These are phyloP conservation scores for Murina feae DNA, from an alignment of 2,113 vertebrate species.

Conservation along the genomic window DNA sequence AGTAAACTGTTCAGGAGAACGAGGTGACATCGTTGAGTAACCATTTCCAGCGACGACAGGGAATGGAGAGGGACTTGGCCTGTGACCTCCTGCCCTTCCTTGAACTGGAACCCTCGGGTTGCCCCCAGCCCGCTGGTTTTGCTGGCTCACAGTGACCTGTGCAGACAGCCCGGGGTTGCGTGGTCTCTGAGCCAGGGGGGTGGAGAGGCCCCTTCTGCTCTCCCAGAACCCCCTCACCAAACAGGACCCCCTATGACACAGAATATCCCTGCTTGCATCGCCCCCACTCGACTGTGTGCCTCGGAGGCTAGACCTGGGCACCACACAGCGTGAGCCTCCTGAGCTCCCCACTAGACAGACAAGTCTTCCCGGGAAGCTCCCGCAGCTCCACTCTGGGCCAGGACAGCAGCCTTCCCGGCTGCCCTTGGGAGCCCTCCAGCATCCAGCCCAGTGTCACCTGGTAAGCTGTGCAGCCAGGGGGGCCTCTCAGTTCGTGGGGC, in stretches of 20 bases:
- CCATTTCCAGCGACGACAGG: neutral
- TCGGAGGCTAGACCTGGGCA: neutral
- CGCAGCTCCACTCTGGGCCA: neutral
- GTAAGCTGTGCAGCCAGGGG: neutral
- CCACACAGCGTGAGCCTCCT: no score
- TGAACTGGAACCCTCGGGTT: fast-evolving
- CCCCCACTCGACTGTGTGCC: neutral
- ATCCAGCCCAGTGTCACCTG: fast-evolving
- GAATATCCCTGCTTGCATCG: neutral
- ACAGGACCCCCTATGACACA: neutral
- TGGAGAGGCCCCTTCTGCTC: neutral
- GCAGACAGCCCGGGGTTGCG: neutral
- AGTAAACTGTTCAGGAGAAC: neutral
- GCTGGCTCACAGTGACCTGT: slow-evolving; percentile 39
- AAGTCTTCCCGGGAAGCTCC: neutral
- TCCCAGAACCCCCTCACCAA: neutral
- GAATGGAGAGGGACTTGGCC: no score
- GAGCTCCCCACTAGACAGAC: neutral
- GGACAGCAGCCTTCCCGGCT: neutral
- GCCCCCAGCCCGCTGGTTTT: fast-evolving
- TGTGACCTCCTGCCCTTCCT: neutral
- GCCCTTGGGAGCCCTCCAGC: no score
- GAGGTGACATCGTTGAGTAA: neutral
- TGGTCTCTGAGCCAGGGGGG: neutral
- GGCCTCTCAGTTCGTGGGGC: neutral